phyloP scores from a whole-genome alignment of 2,113 vertebrate genomes.

The Ranitomeya imitator region DNA sequence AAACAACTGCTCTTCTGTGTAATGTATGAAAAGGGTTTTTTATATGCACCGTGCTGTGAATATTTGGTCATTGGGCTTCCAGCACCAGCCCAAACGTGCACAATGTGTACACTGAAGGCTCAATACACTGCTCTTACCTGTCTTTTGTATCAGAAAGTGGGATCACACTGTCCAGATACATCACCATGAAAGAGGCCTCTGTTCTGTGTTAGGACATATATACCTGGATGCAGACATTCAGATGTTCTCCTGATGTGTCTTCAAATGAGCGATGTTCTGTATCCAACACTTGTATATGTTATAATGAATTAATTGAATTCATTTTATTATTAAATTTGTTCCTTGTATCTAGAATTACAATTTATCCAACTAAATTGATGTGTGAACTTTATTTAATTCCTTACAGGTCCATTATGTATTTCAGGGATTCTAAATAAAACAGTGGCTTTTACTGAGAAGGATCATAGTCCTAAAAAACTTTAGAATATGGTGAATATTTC shows the following conservation, averaged over 20 bases:
- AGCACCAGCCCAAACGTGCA: slow-evolving; percentile 45
- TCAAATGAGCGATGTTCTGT: not conserved
- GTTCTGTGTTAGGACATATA: not conserved
- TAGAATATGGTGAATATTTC: not conserved
- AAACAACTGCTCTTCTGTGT: slow-evolving; percentile 67
- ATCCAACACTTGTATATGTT: not conserved
- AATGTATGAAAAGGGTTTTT: slow-evolving; percentile 65
- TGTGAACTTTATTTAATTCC: not conserved
- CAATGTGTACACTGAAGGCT: slow-evolving; percentile 41
- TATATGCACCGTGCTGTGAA: slow-evolving; percentile 59
- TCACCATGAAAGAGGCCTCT: slow-evolving; percentile 4
- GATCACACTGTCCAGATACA: slow-evolving; percentile 39
- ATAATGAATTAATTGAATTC: not conserved
- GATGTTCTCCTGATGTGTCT: not conserved
- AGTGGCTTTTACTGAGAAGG: not conserved
- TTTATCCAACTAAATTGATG: not conserved
- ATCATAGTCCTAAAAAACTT: not conserved
- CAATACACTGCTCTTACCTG: slow-evolving; percentile 50
- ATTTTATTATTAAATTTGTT: not conserved
- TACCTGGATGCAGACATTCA: not conserved
- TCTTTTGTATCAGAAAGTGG: slow-evolving; percentile 55
- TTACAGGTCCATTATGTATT: not conserved
- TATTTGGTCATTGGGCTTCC: slow-evolving; percentile 37
- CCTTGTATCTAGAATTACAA: not conserved
- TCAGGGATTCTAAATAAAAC: not conserved